Percentiles rank a stretch among this genome's conserved stretches.
Conservation (phyloP, 2,797 vertebrate genomes). For the Lacerta agilis region DNA sequence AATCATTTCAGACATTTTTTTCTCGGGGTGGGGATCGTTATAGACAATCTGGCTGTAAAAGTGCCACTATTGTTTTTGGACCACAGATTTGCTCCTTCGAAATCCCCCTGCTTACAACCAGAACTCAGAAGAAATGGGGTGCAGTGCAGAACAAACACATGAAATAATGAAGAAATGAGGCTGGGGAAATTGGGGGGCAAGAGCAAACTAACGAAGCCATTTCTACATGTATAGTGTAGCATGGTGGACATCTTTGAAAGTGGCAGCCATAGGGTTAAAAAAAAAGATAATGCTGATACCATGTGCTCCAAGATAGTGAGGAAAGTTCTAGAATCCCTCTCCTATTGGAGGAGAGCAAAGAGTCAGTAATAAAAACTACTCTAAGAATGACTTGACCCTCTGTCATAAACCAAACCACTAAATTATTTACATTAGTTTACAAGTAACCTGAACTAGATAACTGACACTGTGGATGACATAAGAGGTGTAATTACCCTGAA, state of each 20-base stretch:
- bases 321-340: constrained; percentile 59
- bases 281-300: neutral
- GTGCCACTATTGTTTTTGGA: neutral
- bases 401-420: neutral
- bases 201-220: neutral
- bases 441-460: constrained; percentile 37
- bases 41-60: constrained; percentile 16
- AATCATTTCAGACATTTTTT: constrained; percentile 42
- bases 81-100: constrained; percentile 55
- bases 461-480: constrained; percentile 20
- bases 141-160: neutral
- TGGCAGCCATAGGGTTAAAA: neutral
- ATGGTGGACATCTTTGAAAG: neutral
- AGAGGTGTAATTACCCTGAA: neutral
- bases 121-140: neutral
- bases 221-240: neutral
- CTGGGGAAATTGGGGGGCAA: neutral
- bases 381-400: constrained; percentile 29
- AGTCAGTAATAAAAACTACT: constrained; percentile 62
- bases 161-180: neutral
- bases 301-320: constrained; percentile 29
- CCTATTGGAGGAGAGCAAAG: constrained; percentile 5
- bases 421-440: constrained; percentile 64
- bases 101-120: constrained; percentile 21
- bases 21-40: neutral